Evolutionary conservation across 2,888 invertebrate genomes (phyloP), one percentile per base, ranked within the genome.

Genomic region (Ennomos erosarius): DNA sequence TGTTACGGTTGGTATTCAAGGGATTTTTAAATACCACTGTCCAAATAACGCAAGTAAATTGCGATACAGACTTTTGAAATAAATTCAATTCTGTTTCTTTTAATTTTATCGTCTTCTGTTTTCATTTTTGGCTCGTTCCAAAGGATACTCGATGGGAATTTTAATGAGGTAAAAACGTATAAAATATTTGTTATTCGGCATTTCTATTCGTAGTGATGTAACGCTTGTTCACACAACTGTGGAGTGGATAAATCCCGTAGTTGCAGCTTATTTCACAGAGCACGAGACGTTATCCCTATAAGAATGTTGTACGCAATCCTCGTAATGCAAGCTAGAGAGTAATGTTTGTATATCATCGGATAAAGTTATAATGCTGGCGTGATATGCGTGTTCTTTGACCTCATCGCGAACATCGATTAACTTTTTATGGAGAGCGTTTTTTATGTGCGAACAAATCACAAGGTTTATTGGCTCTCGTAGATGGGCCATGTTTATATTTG

Each of bases 381-480:
- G 69, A 70, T 71, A 65, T 70, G 67, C 67, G 60, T 70, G 65
- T 74, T 73, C 71, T 72, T 72, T 74, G 73, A 73, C 72, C 71
- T 71, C 70, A 67, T 62, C 67, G 62, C 52, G 67, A 65, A 67
- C 63, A 70, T 74, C 71, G 73, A 75, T 79, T 71, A 78, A 75
- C 69, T 76, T 78, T 78, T 78, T 79, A 73, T 72, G 67, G 69
- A 69, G 62, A 63, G 60, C 63, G 56, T 53, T 68, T 66, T 75
- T 74, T 76, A 77, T 68, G 67, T 66, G 67, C 65, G 66, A 73
- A 69, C 67, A 58, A 73, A 73, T 73, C 69, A 67, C 74, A 68
- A 73, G 69, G 67, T 69, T 74, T 75, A 74, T 73, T 66, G 67
- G 67, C 65, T 68, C 66, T 67, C 65, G 59, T 59, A 50, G 62